Conservation (phyloP, 2,888 invertebrate species). For the Syrista parreyssii region DNA sequence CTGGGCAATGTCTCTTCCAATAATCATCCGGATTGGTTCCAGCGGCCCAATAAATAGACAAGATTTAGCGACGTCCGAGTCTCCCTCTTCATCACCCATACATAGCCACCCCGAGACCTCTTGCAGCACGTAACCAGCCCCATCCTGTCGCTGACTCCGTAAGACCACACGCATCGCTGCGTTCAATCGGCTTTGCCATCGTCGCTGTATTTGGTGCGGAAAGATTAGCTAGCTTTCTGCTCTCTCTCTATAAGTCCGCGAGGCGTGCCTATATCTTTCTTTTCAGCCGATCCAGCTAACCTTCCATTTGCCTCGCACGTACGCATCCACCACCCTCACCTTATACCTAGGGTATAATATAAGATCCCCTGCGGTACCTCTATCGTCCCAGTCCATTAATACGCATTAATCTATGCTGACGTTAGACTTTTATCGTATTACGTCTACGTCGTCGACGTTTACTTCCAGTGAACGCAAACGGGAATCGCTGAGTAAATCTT, state of each 20-base stretch:
- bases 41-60: constrained; percentile 57
- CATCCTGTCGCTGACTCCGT: constrained; percentile 31
- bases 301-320: constrained; percentile 15
- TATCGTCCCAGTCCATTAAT: background rate
- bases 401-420: constrained; percentile 45
- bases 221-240: constrained; percentile 46
- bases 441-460: constrained; percentile 34
- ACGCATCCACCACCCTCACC: background rate
- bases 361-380: background rate
- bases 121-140: background rate
- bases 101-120: constrained; percentile 11
- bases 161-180: constrained; percentile 50
- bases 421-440: constrained; percentile 39
- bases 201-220: constrained; percentile 46
- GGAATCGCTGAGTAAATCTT: background rate
- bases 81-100: constrained; percentile 16
- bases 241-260: constrained; percentile 8
- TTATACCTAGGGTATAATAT: background rate
- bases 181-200: constrained; percentile 50
- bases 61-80: constrained; percentile 46
- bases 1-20: constrained; percentile 47
- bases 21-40: constrained; percentile 50
- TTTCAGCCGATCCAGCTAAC: constrained; percentile 8
- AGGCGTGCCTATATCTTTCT: constrained; percentile 4
- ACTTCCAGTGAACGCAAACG: background rate